A percentile compares a stretch with the other conserved stretches of the same genome.
Conservation (phyloP, 2,797 vertebrate genomes). For the Huso huso region DNA sequence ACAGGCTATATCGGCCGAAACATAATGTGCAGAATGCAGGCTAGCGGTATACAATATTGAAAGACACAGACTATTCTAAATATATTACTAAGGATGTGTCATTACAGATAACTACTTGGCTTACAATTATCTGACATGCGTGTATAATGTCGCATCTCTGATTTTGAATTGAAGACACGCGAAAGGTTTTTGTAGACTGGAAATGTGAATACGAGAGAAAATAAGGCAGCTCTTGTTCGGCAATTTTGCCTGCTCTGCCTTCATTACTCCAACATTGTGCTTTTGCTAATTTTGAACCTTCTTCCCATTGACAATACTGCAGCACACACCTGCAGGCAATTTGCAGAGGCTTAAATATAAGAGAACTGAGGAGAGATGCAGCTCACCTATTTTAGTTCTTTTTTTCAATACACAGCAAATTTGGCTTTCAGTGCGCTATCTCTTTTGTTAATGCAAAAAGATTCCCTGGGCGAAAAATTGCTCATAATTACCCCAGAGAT, state of each 20-base stretch:
- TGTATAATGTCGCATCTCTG: conserved; percentile 28
- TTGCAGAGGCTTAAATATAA: conserved; percentile 84
- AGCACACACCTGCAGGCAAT: conserved; percentile 99
- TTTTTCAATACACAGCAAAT: conserved; percentile 80
- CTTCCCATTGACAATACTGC: conserved; percentile 82
- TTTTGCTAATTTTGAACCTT: conserved; percentile 86
- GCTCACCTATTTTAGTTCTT: conserved; percentile 82
- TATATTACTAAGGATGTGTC: conserved; percentile 12
- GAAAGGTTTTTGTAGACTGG: conserved; percentile 33
- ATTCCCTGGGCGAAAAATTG: conserved; percentile 96
- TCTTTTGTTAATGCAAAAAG: conserved; percentile 99
- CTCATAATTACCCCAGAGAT: conserved; percentile 99
- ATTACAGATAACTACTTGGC: conserved; percentile 25
- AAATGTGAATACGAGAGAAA: conserved; percentile 49
- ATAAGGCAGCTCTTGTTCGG: conserved; percentile 71
- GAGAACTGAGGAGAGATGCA: conserved; percentile 80
- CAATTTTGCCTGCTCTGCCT: conserved; percentile 75
- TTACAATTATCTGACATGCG: conserved; percentile 36
- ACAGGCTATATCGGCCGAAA: no score
- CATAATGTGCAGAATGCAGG: no score
- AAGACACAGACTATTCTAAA: no score
- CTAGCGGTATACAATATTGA: no score
- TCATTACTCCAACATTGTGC: conserved; percentile 89
- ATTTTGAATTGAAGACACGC: conserved; percentile 38
- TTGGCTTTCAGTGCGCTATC: conserved; percentile 95